Evolutionary conservation across 2,113 vertebrate genomes (phyloP).

Genomic region (Mesoclemmys tuberculata): DNA sequence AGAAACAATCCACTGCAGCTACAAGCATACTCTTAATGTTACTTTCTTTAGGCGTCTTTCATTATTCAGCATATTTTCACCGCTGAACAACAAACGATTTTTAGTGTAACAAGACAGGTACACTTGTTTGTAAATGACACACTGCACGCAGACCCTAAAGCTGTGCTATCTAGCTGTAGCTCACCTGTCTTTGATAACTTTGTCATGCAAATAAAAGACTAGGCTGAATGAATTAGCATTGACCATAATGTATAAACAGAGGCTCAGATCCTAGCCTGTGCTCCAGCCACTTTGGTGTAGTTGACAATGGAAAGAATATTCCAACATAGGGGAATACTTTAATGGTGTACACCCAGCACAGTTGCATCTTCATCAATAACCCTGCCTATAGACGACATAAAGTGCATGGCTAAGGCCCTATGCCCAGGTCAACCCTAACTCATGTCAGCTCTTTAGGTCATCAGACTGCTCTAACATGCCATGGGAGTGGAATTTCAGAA

Average conservation of each 20-base stretch:
- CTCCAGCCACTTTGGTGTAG: neutral
- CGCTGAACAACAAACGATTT: constrained; percentile 69
- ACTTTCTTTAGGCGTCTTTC: constrained; percentile 74
- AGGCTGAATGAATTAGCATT: neutral
- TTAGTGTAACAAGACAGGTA: constrained; percentile 70
- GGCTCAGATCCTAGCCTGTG: neutral
- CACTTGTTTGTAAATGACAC: constrained; percentile 16
- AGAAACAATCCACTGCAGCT: constrained; percentile 48
- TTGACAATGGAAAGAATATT: neutral
- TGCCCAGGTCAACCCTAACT: neutral
- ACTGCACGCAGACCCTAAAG: constrained; percentile 39
- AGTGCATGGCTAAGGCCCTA: neutral
- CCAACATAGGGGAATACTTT: neutral
- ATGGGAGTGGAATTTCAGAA: neutral
- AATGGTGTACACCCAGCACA: neutral
- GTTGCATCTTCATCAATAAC: neutral
- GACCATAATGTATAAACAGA: neutral
- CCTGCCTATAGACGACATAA: neutral
- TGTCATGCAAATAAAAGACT: neutral
- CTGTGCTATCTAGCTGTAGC: neutral
- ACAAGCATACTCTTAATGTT: constrained; percentile 18
- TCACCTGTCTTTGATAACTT: accelerated
- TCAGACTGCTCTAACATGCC: neutral
- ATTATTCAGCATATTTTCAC: constrained; percentile 74
- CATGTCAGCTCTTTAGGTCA: neutral